Conservation (phyloP, 2,113 vertebrate species). For the Phalacrocorax carbo region DNA sequence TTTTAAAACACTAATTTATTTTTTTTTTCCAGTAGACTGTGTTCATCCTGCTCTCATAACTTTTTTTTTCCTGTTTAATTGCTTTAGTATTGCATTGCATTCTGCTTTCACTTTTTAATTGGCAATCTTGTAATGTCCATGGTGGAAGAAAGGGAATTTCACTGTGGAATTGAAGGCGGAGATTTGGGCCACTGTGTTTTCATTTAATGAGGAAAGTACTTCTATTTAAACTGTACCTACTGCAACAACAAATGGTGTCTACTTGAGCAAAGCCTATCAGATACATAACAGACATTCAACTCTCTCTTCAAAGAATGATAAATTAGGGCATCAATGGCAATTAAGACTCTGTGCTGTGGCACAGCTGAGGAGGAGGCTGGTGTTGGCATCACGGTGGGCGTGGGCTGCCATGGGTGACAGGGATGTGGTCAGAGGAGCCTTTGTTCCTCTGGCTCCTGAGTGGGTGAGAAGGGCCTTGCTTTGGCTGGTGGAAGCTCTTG, state of each 20-base stretch:
- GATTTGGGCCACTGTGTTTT: background rate
- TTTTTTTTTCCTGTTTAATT: constrained; percentile 15
- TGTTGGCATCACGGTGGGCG: accelerated
- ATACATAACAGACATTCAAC: accelerated
- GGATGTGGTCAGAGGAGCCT: background rate
- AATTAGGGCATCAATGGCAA: background rate
- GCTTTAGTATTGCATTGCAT: background rate
- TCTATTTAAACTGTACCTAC: background rate
- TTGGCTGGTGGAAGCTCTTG: background rate
- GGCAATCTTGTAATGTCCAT: background rate
- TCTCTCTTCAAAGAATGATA: background rate
- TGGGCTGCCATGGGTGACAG: background rate
- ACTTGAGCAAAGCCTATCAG: background rate
- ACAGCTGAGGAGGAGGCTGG: background rate
- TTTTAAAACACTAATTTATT: background rate
- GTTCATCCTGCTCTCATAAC: background rate
- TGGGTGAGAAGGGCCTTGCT: background rate
- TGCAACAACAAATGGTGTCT: background rate
- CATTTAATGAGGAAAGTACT: background rate
- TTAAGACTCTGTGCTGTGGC: background rate
- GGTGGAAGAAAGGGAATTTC: background rate
- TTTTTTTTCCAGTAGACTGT: background rate
- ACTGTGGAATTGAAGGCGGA: background rate
- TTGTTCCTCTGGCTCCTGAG: background rate
- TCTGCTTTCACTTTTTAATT: constrained; percentile 27